Evolutionary conservation across 2,888 invertebrate genomes (phyloP).

Genomic region (Helleia helle): DNA sequence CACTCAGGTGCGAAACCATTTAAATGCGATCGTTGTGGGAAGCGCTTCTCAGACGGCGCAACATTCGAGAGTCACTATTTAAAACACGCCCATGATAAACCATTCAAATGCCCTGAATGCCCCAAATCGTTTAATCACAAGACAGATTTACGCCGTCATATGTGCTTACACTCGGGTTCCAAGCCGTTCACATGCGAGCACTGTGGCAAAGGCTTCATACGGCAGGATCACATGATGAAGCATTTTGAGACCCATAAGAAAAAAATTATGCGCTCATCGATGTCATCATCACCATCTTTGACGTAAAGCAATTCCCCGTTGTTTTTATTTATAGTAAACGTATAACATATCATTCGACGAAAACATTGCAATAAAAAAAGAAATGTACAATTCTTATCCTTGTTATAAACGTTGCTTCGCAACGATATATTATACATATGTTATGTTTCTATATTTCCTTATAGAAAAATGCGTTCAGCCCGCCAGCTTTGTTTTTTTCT

Average conservation of each 20-base stretch:
- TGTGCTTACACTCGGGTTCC: slow-evolving; percentile 89
- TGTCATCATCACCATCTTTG: slow-evolving; percentile 34
- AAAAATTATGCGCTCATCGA: slow-evolving; percentile 58
- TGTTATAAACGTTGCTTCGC: slow-evolving; percentile 27
- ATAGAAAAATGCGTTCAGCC: slow-evolving; percentile 38
- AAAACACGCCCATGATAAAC: slow-evolving; percentile 87
- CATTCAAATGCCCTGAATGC: slow-evolving; percentile 88
- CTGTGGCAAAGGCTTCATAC: slow-evolving; percentile 90
- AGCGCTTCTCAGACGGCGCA: slow-evolving; percentile 82
- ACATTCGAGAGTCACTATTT: slow-evolving; percentile 82
- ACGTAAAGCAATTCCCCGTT: not conserved
- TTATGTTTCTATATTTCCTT: slow-evolving; percentile 29
- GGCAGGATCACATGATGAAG: slow-evolving; percentile 93
- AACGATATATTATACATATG: slow-evolving; percentile 28
- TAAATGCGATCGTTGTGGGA: slow-evolving; percentile 89
- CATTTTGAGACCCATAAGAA: slow-evolving; percentile 86
- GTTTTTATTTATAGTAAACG: slow-evolving; percentile 1
- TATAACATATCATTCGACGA: slow-evolving; percentile 40
- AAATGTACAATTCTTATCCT: slow-evolving; percentile 24
- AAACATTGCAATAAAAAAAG: slow-evolving; percentile 27
- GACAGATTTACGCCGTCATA: slow-evolving; percentile 89
- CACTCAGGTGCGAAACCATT: slow-evolving; percentile 90
- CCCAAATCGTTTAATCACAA: slow-evolving; percentile 94
- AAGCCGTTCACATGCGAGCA: slow-evolving; percentile 87
- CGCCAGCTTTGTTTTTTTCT: slow-evolving; percentile 55